These are phyloP conservation scores for Philypnodon macrostomus DNA, from an alignment of 2,797 vertebrate genomes.

Conservation along the genomic window DNA sequence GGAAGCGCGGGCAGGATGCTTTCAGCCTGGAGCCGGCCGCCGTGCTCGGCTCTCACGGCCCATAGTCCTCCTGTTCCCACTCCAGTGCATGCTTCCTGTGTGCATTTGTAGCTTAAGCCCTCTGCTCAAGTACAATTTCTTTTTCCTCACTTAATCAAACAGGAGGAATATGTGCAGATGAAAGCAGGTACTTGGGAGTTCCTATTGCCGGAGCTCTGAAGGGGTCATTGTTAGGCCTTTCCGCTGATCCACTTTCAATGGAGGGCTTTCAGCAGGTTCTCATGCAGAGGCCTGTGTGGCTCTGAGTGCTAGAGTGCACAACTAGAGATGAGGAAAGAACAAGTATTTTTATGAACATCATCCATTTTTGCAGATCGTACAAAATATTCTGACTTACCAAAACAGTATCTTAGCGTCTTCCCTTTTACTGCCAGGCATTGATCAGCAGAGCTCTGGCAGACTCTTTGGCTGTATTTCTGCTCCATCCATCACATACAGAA, in stretches of 20 bases:
- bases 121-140: constrained; percentile 62
- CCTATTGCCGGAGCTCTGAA: constrained; percentile 64
- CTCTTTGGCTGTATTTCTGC: constrained; percentile 43
- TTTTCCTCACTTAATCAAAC: constrained; percentile 76
- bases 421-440: constrained; percentile 49
- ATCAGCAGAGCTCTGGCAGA: constrained; percentile 51
- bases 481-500: constrained; percentile 55
- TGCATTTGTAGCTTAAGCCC: constrained; percentile 65
- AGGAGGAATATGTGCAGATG: constrained; percentile 70
- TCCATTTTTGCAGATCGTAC: constrained; percentile 34
- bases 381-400: constrained; percentile 33
- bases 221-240: constrained; percentile 72
- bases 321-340: constrained; percentile 41
- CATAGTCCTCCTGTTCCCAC: constrained; percentile 67
- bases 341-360: constrained; percentile 55
- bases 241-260: constrained; percentile 62
- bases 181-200: constrained; percentile 66
- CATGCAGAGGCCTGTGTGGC: constrained; percentile 56
- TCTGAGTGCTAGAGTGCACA: constrained; percentile 35
- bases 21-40: constrained; percentile 74
- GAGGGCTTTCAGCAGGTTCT: constrained; percentile 67
- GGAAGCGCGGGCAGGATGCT: constrained; percentile 76
- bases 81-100: constrained; percentile 79
- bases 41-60: constrained; percentile 69
- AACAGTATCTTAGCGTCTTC: constrained; percentile 23